These are phyloP conservation scores for Eulimnadia texana DNA, from an alignment of 1,140 invertebrate species.

Conservation along the genomic window DNA sequence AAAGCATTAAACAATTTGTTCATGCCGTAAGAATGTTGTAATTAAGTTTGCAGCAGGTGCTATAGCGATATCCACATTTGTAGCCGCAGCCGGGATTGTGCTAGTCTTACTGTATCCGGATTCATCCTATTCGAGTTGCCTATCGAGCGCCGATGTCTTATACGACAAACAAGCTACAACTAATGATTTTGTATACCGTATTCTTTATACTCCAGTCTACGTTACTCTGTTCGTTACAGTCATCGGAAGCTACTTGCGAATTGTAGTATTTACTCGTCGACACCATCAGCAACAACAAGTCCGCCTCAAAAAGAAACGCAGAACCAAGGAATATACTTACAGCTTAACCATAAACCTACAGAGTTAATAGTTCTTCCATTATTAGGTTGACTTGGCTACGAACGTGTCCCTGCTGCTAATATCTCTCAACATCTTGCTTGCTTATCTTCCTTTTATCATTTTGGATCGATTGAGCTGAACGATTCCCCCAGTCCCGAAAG, in stretches of 20 bases:
- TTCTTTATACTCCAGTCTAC: background rate
- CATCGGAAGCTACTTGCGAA: background rate
- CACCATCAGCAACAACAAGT: background rate
- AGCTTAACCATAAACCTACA: background rate
- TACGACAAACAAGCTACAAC: background rate
- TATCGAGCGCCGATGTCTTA: background rate
- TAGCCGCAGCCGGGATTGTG: background rate
- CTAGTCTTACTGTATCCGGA: background rate
- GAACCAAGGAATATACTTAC: background rate
- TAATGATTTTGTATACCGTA: background rate
- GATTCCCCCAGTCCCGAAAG: background rate
- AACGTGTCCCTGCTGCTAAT: background rate
- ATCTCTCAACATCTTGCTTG: background rate
- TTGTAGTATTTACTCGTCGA: background rate
- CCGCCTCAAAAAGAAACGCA: background rate
- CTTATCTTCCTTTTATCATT: background rate
- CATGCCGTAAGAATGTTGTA: no score
- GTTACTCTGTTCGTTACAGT: background rate
- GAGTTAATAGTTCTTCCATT: no score
- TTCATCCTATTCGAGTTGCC: background rate
- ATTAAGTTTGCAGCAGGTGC: background rate
- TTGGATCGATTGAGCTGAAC: background rate
- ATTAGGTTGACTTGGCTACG: background rate
- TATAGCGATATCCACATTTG: background rate
- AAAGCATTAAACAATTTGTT: no score